These are phyloP conservation scores for Rotaria sp. DNA, from an alignment of 2,888 invertebrate genomes.

Conservation along the genomic window DNA sequence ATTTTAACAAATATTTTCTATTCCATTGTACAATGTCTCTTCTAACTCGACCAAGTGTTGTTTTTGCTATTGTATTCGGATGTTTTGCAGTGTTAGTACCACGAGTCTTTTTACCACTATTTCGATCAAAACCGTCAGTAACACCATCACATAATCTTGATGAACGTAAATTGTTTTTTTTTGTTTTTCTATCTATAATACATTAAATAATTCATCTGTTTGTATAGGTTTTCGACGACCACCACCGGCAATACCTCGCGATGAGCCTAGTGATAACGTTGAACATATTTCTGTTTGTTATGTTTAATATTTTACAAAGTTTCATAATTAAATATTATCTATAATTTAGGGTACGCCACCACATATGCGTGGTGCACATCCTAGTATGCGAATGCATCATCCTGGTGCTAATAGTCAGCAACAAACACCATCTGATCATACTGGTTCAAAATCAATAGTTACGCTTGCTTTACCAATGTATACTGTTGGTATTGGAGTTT, in stretches of 20 bases:
- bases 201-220: not conserved
- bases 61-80: constrained; percentile 33
- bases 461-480: constrained; percentile 38
- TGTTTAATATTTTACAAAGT: not conserved
- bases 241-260: not conserved
- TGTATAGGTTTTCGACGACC: constrained; percentile 9
- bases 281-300: not conserved
- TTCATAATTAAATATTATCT: not conserved
- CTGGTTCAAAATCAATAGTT: constrained; percentile 30
- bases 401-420: not conserved
- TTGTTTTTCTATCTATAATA: not conserved
- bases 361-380: constrained; percentile 26
- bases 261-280: not conserved
- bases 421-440: not conserved
- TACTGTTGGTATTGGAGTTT: constrained; percentile 38
- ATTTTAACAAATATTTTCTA: not conserved
- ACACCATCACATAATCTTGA: not conserved
- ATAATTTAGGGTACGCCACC: not conserved
- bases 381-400: constrained; percentile 16
- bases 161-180: not conserved
- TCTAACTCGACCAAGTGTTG: constrained; percentile 36
- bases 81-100: constrained; percentile 39
- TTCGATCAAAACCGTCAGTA: constrained; percentile 1
- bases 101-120: constrained; percentile 38
- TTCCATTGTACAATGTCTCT: not conserved